phyloP scores from a whole-genome alignment of 2,797 vertebrate species.

The Knipowitschia caucasica region DNA sequence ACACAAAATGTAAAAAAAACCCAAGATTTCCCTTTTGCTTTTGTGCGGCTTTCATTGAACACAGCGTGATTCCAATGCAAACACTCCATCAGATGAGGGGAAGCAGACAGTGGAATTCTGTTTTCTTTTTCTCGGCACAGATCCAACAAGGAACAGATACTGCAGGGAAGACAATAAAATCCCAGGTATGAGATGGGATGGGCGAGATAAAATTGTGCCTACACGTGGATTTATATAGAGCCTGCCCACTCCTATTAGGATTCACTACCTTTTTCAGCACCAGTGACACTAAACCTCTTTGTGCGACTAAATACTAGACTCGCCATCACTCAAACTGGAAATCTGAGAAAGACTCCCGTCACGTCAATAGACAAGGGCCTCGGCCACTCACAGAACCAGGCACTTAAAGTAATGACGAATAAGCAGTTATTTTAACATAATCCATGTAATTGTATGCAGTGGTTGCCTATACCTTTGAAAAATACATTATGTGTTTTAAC shows the following conservation, averaged over 20 bases:
- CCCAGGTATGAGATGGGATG: slow-evolving; percentile 44
- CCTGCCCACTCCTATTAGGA: slow-evolving; percentile 5
- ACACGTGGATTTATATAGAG: slow-evolving; percentile 32
- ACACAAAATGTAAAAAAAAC: slow-evolving; percentile 21
- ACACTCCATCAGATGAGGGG: slow-evolving; percentile 27
- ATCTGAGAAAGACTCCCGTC: slow-evolving; percentile 60
- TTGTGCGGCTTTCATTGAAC: slow-evolving; percentile 42
- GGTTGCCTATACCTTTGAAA: no score
- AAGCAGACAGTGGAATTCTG: slow-evolving; percentile 6
- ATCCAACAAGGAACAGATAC: slow-evolving; percentile 37
- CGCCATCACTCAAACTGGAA: slow-evolving; percentile 54
- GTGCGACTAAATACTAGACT: slow-evolving; percentile 63
- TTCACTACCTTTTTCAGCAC: slow-evolving; percentile 66
- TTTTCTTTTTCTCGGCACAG: slow-evolving; percentile 23
- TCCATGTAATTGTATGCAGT: not conserved
- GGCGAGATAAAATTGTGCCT: slow-evolving; percentile 55
- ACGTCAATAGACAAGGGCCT: slow-evolving; percentile 49
- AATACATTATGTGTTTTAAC: not conserved
- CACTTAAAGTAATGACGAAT: slow-evolving; percentile 22
- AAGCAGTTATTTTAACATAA: slow-evolving; percentile 8
- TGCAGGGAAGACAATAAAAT: slow-evolving; percentile 35
- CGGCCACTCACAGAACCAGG: slow-evolving; percentile 28
- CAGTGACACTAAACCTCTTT: slow-evolving; percentile 66
- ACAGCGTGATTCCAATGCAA: slow-evolving; percentile 32
- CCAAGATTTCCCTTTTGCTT: slow-evolving; percentile 18